Conservation (phyloP, 2,113 vertebrate genomes). For the Takifugu flavidus region DNA sequence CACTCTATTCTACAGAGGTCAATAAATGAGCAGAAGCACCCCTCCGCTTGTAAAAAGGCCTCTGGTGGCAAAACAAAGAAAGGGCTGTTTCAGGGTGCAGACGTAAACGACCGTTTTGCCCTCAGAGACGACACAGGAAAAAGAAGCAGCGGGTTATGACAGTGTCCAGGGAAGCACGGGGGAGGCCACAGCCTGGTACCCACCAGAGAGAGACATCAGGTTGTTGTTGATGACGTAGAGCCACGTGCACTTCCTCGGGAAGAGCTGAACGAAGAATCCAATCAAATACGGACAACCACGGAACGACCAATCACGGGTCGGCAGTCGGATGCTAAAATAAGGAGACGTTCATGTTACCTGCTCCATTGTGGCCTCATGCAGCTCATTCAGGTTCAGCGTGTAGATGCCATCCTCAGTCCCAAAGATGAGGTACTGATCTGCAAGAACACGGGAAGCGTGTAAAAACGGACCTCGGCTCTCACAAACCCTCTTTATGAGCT, state of each 20-base stretch:
- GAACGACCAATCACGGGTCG: no score
- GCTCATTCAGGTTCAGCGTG: constrained; percentile 94
- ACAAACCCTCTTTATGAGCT: background rate
- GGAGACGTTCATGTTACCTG: constrained; percentile 77
- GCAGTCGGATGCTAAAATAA: no score
- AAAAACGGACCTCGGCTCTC: background rate
- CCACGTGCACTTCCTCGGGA: constrained; percentile 95
- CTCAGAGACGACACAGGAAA: constrained; percentile 37
- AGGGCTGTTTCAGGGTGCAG: constrained; percentile 35
- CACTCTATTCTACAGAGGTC: no score
- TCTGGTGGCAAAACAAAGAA: constrained; percentile 1
- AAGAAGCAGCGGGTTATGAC: constrained; percentile 51
- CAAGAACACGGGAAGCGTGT: background rate
- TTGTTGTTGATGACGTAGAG: constrained; percentile 98
- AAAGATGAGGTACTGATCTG: constrained; percentile 94
- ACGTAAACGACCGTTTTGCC: constrained; percentile 26
- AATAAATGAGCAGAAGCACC: no score
- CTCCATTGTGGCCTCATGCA: constrained; percentile 98
- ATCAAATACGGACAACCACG: constrained; percentile 1
- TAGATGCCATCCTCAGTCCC: constrained; percentile 98
- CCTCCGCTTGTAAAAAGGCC: no score
- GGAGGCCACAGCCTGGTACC: constrained; percentile 39
- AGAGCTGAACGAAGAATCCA: constrained; percentile 76
- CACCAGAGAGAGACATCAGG: constrained; percentile 97
- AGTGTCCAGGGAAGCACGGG: constrained; percentile 29